Evolutionary conservation across 2,888 invertebrate species (phyloP), one percentile per base, ranked within the genome.

Genomic region (Lepidonotus clava): DNA sequence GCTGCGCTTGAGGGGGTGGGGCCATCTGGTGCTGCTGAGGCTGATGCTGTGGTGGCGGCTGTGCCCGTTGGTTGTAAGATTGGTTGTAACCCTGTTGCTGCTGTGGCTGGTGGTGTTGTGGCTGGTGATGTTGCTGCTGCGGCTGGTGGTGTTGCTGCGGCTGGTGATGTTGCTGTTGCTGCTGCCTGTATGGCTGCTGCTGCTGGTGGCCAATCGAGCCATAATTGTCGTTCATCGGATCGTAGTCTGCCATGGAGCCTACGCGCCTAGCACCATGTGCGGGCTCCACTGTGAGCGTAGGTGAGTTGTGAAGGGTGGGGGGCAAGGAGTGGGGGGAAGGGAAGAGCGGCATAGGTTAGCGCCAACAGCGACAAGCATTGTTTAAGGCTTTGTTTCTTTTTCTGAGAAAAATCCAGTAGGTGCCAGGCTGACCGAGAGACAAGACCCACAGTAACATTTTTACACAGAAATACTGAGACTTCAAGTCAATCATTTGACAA

Each of bases 171-270:
- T 38, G 66, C 4, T 85, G 71, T 24, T 85, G 71, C 46, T 67
- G 46, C 38, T 67, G 67, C n/a, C n/a, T n/a, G n/a, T n/a, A n/a
- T 14, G 32, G 41, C 36, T 38, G 36, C 56, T 28, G 34, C 11
- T 83, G 53, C 24, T 6, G 83, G 51, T 83, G 51, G 46, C 32
- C 32, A 76, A 71, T 85, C 32, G 97, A 96, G 83, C 97, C 97
- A 93, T 97, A 97, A 92, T 97, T 96, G 89, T 97, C 97, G 94
- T 97, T 98, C 85, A 98, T 96, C 0, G 99, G 99, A 95, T 99
- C 99, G 93, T 99, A 97, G 94, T 98, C 98, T 41, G 97, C 96
- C 89, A 98, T 94, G 83, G 93, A 93, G 32, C 94, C 93, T 0
- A 71, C 46, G n/a, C 67, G 66, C 11, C 67, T n/a, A 21, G 24